A percentile compares a stretch with the other conserved stretches of the same genome.
phyloP scores from a whole-genome alignment of 2,113 vertebrate species.

The Panurus biarmicus region DNA sequence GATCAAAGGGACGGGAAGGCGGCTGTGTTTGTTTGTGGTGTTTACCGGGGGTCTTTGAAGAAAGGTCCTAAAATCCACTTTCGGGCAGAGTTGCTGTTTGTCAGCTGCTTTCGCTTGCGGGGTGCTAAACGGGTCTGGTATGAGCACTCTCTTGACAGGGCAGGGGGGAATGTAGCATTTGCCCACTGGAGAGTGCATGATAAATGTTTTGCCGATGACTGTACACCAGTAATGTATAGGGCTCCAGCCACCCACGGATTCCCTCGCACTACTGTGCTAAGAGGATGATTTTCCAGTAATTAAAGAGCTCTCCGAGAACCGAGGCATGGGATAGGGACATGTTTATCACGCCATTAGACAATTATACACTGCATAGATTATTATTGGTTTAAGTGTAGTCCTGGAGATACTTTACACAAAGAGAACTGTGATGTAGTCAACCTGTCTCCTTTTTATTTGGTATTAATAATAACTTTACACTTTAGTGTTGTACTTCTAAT shows the following conservation, averaged over 20 bases:
- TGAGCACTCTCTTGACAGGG: constrained; percentile 78
- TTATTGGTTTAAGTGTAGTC: not conserved
- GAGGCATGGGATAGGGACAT: constrained; percentile 56
- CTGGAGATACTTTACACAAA: not conserved
- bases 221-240: constrained; percentile 62
- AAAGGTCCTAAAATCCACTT: constrained; percentile 10
- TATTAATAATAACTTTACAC: not conserved
- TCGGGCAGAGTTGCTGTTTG: constrained; percentile 37
- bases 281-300: constrained; percentile 70
- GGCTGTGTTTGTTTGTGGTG: constrained; percentile 36
- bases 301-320: constrained; percentile 66
- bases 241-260: constrained; percentile 70
- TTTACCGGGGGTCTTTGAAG: constrained; percentile 50
- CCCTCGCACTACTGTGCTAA: constrained; percentile 60
- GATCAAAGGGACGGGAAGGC: constrained; percentile 33
- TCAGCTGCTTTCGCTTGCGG: constrained; percentile 56
- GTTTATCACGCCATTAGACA: constrained; percentile 60
- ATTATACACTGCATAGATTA: constrained; percentile 24
- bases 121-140: constrained; percentile 48
- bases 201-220: constrained; percentile 89
- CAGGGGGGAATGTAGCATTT: constrained; percentile 85
- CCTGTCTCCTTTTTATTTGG: rapidly evolving
- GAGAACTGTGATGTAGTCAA: not conserved
- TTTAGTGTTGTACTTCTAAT: not conserved
- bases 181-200: constrained; percentile 82